Conservation (phyloP, 2,797 vertebrate species). For the Pachyuromys duprasi region DNA sequence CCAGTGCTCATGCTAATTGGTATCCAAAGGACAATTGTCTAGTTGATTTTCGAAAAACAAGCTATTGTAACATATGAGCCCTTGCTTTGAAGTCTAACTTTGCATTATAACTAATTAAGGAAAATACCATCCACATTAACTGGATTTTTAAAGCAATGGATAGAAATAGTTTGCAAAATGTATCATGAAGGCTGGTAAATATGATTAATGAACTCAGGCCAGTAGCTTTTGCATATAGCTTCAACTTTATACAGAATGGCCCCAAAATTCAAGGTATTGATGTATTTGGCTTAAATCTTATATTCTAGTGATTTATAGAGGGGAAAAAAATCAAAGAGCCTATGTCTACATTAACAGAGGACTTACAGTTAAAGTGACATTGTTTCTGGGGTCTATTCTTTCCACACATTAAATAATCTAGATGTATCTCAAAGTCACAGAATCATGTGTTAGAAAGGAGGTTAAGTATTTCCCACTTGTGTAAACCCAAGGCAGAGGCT, state of each 20-base stretch:
- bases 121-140: neutral
- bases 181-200: neutral
- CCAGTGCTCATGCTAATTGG: neutral
- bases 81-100: constrained; percentile 28
- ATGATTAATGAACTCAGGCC: constrained; percentile 19
- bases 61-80: neutral
- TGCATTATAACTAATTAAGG: neutral
- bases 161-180: neutral
- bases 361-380: constrained; percentile 1
- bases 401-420: neutral
- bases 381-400: neutral
- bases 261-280: neutral
- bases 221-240: neutral
- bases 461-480: neutral
- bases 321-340: neutral
- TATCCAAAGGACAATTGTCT: neutral
- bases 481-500: neutral
- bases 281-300: neutral
- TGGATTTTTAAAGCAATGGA: neutral
- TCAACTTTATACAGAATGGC: neutral
- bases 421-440: neutral
- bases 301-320: constrained; percentile 29
- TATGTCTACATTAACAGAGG: neutral
- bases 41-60: constrained; percentile 11
- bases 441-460: neutral